A percentile compares a stretch with the other conserved stretches of the same genome.
phyloP scores from a whole-genome alignment of 2,797 vertebrate genomes.

The Pelochelys cantorii region DNA sequence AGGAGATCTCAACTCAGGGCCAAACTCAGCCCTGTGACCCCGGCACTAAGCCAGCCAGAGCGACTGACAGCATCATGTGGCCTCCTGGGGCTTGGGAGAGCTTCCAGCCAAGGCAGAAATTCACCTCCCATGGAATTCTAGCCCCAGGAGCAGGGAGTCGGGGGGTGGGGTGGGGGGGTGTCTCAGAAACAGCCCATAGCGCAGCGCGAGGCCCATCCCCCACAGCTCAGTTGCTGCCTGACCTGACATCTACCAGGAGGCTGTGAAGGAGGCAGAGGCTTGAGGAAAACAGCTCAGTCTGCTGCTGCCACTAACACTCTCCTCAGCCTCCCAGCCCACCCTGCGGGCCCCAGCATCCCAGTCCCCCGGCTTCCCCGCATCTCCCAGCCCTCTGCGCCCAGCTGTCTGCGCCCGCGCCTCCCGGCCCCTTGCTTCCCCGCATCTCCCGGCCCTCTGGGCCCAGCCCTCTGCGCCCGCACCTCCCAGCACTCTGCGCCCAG shows the following conservation, averaged over 20 bases:
- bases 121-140: background rate
- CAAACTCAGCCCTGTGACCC: background rate
- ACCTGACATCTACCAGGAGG: background rate
- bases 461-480: no score
- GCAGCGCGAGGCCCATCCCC: background rate
- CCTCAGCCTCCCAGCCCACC: background rate
- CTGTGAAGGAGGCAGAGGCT: background rate
- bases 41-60: background rate
- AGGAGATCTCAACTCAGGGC: background rate
- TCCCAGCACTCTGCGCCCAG: no score
- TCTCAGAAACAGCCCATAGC: background rate
- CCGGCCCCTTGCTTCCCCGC: no score
- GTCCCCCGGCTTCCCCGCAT: background rate
- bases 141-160: background rate
- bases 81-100: background rate
- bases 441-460: no score
- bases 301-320: background rate
- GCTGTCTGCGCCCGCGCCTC: background rate
- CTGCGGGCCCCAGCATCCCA: background rate
- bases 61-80: background rate
- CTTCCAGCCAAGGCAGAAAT: no score
- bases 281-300: background rate
- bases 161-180: no score
- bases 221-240: background rate
- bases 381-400: background rate